Evolutionary conservation across 2,113 vertebrate species (phyloP), one percentile per base, ranked within the genome.

Genomic region (Takifugu flavidus): DNA sequence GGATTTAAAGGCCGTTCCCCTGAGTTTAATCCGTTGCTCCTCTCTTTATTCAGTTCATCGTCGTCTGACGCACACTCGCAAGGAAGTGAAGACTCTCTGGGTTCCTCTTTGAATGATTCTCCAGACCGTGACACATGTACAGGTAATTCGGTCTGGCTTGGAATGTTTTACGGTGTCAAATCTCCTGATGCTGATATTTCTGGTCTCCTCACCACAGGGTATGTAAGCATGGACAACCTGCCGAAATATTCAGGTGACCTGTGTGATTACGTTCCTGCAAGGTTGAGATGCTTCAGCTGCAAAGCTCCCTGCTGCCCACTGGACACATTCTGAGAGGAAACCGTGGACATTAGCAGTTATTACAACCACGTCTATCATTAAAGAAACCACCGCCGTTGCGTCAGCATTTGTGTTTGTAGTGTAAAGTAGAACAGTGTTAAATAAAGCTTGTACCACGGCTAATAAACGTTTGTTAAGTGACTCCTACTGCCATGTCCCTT

Each of bases 201-300:
- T 45, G 46, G 12, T n/a, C 27, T 56, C 42, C 7, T 68, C 54
- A 39, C 1, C 54, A 0, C 62, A 89, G 91, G 74, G 2, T 86
- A 83, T 29, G 14, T 86, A 62, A 77, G 69, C 56, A 79, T 85
- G 56, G 75, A 88, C 25, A 62, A 69, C 42, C 77, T 91, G 55
- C 78, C 59, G 47, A 89, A 68, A 70, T 91, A 87, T 70, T 72
- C 77, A 12, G 89, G 85, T 4, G 73, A 83, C 61, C 65, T 91
- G 50, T 53, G 65, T 25, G 89, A 91, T 67, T 74, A 84, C 59
- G 28, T 56, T 64, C 79, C 75, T 0, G 45, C 12, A 29, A 62
- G 62, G 69, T 61, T 77, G 15, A 75, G 14, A 6, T 87, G 65
- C 53, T 81, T 65, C 3, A 65, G 63, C 56, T 83, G 70, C 51